Conservation (phyloP, 2,888 invertebrate species). For the Aphrophora alni region DNA sequence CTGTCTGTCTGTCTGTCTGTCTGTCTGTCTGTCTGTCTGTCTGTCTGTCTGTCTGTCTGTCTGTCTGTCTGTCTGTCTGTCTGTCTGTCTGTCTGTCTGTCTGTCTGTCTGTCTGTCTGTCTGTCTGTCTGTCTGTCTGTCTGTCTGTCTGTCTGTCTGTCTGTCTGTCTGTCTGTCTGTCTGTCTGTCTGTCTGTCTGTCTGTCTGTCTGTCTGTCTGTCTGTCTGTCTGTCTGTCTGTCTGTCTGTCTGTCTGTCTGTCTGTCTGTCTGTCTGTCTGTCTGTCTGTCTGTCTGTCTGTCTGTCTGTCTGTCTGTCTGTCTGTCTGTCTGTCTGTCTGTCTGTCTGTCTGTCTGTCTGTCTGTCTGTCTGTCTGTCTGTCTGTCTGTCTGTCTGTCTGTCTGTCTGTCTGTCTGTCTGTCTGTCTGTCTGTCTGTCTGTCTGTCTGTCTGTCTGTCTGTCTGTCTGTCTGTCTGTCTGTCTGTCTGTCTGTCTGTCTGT, state of each 20-base stretch:
- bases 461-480: not conserved
- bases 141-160: not conserved
- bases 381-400: conserved; percentile 13
- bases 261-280: not conserved
- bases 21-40: conserved; percentile 13
- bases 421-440: not conserved
- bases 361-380: conserved; percentile 13
- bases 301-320: too few relatives aligned
- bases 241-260: conserved; percentile 13
- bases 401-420: not conserved
- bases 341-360: not conserved
- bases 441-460: not conserved
- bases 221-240: conserved; percentile 11
- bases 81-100: conserved; percentile 13
- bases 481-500: not conserved
- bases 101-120: conserved; percentile 2
- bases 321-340: too few relatives aligned
- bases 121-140: not conserved
- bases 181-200: not conserved
- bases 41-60: not conserved
- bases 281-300: too few relatives aligned
- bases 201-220: not conserved
- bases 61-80: not conserved
- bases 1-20: conserved; percentile 13
- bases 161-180: not conserved